Percentiles rank a stretch among this genome's conserved stretches.
These are phyloP conservation scores for Tanytarsus gracilentus DNA, from an alignment of 2,888 invertebrate species.

Conservation along the genomic window DNA sequence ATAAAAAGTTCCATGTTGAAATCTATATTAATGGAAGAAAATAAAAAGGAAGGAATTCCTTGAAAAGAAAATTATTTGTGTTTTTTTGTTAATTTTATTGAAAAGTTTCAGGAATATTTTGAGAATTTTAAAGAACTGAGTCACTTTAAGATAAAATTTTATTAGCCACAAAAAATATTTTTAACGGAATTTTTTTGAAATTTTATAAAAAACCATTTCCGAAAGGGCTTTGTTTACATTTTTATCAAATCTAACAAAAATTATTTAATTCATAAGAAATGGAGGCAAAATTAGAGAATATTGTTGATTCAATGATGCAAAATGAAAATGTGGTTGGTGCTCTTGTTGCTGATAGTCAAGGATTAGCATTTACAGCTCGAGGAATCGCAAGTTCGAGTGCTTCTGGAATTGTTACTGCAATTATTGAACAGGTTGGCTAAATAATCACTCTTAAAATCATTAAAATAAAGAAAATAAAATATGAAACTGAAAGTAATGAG, in stretches of 20 bases:
- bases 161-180: too few relatives aligned
- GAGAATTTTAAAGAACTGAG: neutral
- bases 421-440: too few relatives aligned
- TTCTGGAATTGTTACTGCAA: conserved; percentile 5
- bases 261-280: neutral
- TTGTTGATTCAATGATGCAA: conserved; percentile 8
- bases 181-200: neutral
- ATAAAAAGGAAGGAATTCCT: neutral
- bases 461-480: too few relatives aligned
- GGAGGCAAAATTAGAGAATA: conserved; percentile 6
- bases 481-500: too few relatives aligned
- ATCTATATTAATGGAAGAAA: neutral
- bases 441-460: too few relatives aligned
- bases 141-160: too few relatives aligned
- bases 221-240: neutral
- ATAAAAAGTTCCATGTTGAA: neutral
- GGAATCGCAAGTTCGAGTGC: neutral
- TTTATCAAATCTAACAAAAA: neutral
- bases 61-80: neutral
- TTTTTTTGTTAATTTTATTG: neutral
- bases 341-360: conserved; percentile 4
- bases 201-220: neutral
- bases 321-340: conserved; percentile 12
- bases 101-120: neutral
- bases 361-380: conserved; percentile 5